Percentiles rank a stretch among this genome's conserved stretches.
Conservation (phyloP, 2,888 invertebrate genomes). For the Drosophila atroscutellata region DNA sequence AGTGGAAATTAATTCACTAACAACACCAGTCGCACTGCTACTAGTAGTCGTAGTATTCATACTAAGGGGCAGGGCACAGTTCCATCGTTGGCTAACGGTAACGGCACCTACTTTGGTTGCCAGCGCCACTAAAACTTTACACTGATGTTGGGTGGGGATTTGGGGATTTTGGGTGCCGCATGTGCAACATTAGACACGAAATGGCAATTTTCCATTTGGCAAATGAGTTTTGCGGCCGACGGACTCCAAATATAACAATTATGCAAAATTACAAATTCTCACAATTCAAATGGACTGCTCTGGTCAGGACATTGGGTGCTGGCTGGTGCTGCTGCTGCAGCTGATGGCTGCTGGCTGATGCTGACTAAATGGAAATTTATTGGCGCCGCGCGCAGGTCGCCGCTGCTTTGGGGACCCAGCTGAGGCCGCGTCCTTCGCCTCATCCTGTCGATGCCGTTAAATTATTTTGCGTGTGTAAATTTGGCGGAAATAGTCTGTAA, state of each 20-base stretch:
- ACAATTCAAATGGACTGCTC: slow-evolving; percentile 81
- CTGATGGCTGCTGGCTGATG: slow-evolving; percentile 28
- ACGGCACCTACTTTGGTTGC: slow-evolving; percentile 29
- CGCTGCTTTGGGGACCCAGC: slow-evolving; percentile 56
- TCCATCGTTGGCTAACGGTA: slow-evolving; percentile 10
- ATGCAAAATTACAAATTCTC: slow-evolving; percentile 83
- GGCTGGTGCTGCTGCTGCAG: not conserved
- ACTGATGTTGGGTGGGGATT: slow-evolving; percentile 10
- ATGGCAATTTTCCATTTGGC: slow-evolving; percentile 83
- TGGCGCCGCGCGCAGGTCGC: slow-evolving; percentile 60
- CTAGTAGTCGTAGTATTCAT: not conserved
- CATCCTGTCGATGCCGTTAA: slow-evolving; percentile 56
- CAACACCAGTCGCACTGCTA: slow-evolving; percentile 49
- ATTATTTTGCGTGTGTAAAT: slow-evolving; percentile 81
- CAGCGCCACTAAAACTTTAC: slow-evolving; percentile 62
- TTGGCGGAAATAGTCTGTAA: slow-evolving; percentile 81
- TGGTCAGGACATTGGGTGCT: slow-evolving; percentile 27
- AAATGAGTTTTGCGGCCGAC: slow-evolving; percentile 83
- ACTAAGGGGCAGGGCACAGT: slow-evolving; percentile 10
- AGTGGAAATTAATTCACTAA: slow-evolving; percentile 81
- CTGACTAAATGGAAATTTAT: slow-evolving; percentile 79
- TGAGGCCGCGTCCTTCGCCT: slow-evolving; percentile 34
- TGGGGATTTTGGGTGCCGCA: slow-evolving; percentile 52
- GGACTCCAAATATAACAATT: slow-evolving; percentile 81
- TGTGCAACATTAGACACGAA: slow-evolving; percentile 82